Evolutionary conservation across 2,797 vertebrate genomes (phyloP), one percentile per base, ranked within the genome.

Genomic region (Orestias chungarensis): DNA sequence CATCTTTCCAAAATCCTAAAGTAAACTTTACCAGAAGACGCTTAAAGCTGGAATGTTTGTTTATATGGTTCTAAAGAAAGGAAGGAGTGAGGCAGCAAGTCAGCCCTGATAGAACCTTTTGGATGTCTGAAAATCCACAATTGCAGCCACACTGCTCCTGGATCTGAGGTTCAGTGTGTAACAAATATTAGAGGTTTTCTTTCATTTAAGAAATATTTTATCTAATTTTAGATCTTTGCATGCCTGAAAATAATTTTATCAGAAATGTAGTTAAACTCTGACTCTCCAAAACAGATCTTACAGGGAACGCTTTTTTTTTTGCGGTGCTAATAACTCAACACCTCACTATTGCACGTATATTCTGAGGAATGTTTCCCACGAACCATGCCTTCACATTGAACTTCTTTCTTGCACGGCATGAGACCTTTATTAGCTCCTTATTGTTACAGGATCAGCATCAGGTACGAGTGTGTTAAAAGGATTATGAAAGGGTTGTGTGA

Each of bases 391-490:
- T 83, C 73, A 54, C 79, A 42, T 68, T 68, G 68, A 3, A 33
- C 54, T 68, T 38, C 6, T 66, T 49, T 79, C 46, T 23, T 69
- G 69, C 65, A 71, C 73, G 75, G 49, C 64, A 73, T 73, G 66
- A 76, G 50, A 52, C 77, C 76, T 57, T 59, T 80, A 89, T 86
- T 78, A 31, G 67, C 29, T 6, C 31, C 62, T 71, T 85, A 86
- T 91, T 92, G 87, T 91, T 85, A 71, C 80, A 52, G 20, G 78
- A n/a, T 82, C 79, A 82, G 84, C 81, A 77, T 87, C 90, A 89
- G 87, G 85, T 89, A 82, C 79, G 73, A 75, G 73, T 79, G 78
- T 67, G 81, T 86, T 75, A 47, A 72, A 81, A 85, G 75, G 80
- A 81, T 86, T 86, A 75, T 59, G 27, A 76, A 67, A 75, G 78